phyloP scores from a whole-genome alignment of 2,797 vertebrate species.

The Periparus ater region DNA sequence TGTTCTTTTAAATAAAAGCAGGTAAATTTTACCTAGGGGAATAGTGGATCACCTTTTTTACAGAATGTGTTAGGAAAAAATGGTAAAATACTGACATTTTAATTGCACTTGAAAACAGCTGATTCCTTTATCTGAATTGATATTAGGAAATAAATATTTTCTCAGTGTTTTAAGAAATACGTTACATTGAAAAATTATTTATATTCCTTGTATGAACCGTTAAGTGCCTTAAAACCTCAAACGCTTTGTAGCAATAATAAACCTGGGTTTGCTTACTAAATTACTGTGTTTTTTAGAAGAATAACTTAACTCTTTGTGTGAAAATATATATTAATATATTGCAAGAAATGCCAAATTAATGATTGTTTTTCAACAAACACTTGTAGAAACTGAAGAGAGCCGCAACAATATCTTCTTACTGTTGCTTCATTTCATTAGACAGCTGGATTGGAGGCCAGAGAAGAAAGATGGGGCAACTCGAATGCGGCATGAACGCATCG shows the following conservation, averaged over 20 bases:
- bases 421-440: slow-evolving; percentile 79
- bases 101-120: neutral
- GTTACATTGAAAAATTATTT: neutral
- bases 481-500: slow-evolving; percentile 89
- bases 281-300: neutral
- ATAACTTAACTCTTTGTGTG: neutral
- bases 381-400: slow-evolving; percentile 68
- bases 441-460: slow-evolving; percentile 96
- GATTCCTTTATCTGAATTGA: neutral
- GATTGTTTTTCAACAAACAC: slow-evolving; percentile 53
- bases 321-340: slow-evolving; percentile 4
- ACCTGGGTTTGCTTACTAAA: neutral
- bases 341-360: slow-evolving; percentile 13
- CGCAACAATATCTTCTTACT: slow-evolving; percentile 63
- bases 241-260: neutral
- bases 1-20: neutral
- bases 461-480: slow-evolving; percentile 81
- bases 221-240: neutral
- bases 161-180: neutral
- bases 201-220: neutral
- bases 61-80: neutral
- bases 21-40: neutral
- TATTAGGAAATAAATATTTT: neutral
- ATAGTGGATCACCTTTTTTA: neutral
- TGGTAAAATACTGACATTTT: neutral